These are phyloP conservation scores for Gallinago nigripennis DNA, from an alignment of 2,797 vertebrate genomes.

Conservation along the genomic window DNA sequence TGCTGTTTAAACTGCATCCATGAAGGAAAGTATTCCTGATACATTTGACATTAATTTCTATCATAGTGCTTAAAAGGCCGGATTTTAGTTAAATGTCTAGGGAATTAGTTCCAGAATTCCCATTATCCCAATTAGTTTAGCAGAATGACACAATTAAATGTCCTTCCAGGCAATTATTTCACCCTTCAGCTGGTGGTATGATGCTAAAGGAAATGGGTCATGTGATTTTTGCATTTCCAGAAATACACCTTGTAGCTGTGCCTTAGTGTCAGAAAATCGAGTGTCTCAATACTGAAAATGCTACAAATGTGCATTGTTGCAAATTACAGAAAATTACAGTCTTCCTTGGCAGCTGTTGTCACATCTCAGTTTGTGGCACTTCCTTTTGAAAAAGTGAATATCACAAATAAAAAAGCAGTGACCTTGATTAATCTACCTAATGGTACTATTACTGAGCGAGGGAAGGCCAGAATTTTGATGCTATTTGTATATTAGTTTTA, in stretches of 20 bases:
- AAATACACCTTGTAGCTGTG: neutral
- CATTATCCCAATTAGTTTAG: constrained; percentile 8
- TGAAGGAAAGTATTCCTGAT: neutral
- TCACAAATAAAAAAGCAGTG: neutral
- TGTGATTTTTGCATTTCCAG: neutral
- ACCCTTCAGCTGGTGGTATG: neutral
- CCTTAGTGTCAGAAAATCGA: neutral
- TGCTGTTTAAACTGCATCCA: neutral
- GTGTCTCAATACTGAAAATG: neutral
- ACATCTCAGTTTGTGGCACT: neutral
- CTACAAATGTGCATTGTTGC: neutral
- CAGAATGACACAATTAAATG: neutral
- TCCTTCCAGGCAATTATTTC: neutral
- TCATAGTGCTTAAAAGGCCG: neutral
- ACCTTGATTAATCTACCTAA: neutral
- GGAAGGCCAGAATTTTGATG: neutral
- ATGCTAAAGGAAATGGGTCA: neutral
- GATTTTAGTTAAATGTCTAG: neutral
- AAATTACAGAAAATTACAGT: neutral
- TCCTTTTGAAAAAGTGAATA: neutral
- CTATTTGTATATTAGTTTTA: neutral
- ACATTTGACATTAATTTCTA: neutral
- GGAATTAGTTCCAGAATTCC: constrained; percentile 11
- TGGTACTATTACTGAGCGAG: neutral
- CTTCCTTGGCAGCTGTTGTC: neutral